Percentiles rank a stretch among this genome's conserved stretches.
These are phyloP conservation scores for Pristionchus exspectatus DNA, from an alignment of 2,888 invertebrate species.

Conservation along the genomic window DNA sequence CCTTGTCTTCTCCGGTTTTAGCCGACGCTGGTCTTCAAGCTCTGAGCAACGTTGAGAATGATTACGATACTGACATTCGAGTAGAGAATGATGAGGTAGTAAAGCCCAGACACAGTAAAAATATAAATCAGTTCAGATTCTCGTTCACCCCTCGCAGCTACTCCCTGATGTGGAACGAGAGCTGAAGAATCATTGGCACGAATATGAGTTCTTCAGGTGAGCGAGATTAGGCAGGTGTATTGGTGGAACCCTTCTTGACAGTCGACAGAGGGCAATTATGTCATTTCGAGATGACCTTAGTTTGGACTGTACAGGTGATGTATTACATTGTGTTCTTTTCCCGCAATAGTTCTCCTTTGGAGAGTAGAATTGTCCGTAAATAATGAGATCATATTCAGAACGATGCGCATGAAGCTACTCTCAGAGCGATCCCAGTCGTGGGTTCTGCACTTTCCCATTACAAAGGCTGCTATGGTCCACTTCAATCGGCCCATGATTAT, in stretches of 20 bases:
- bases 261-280: not conserved
- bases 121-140: not conserved
- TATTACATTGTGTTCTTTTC: not conserved
- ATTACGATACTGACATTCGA: slow-evolving; percentile 51
- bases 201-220: slow-evolving; percentile 53
- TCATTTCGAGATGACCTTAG: slow-evolving; percentile 1
- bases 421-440: slow-evolving; percentile 42
- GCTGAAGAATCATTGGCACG: slow-evolving; percentile 54
- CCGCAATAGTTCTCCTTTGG: not conserved
- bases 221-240: not conserved
- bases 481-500: slow-evolving; percentile 39
- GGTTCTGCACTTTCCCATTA: slow-evolving; percentile 38
- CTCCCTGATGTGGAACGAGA: slow-evolving; percentile 49
- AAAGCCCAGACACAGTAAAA: not conserved
- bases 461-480: slow-evolving; percentile 44
- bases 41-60: slow-evolving; percentile 17
- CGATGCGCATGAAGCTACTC: slow-evolving; percentile 53
- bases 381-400: not conserved
- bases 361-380: not conserved
- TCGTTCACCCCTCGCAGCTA: slow-evolving; percentile 44
- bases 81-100: slow-evolving; percentile 51
- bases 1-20: not conserved
- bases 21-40: slow-evolving; percentile 46
- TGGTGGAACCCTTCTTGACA: not conserved
- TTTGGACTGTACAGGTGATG: not conserved